A percentile compares a stretch with the other conserved stretches of the same genome.
phyloP scores from a whole-genome alignment of 1,140 invertebrate genomes.

The Penaeus japonicus region DNA sequence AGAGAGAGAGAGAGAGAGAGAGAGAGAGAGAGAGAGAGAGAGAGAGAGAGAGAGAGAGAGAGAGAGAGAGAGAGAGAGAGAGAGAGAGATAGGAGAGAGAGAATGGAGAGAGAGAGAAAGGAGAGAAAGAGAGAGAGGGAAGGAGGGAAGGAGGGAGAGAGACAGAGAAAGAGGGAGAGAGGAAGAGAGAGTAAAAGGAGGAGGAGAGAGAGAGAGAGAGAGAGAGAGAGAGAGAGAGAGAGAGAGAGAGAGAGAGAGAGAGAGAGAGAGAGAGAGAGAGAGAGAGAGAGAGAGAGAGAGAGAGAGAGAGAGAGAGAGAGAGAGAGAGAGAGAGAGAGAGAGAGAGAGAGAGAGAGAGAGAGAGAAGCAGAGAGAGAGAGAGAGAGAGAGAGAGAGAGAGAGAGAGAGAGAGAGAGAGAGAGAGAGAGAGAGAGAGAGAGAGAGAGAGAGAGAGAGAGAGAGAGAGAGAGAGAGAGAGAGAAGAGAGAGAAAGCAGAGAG shows the following conservation, averaged over 20 bases:
- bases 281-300: background rate
- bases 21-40: background rate
- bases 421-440: background rate
- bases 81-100: background rate
- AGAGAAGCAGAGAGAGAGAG: background rate
- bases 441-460: background rate
- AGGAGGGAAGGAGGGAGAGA: background rate
- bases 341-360: background rate
- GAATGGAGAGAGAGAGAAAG: background rate
- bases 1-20: background rate
- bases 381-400: background rate
- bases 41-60: background rate
- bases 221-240: background rate
- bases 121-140: background rate
- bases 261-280: background rate
- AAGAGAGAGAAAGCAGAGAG: background rate
- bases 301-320: background rate
- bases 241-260: background rate
- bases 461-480: background rate
- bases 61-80: background rate
- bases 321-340: too few species aligned
- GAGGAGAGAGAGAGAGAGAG: too few species aligned
- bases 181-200: background rate
- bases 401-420: background rate
- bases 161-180: background rate